Percentiles rank a stretch among this genome's conserved stretches.
phyloP scores from a whole-genome alignment of 2,113 vertebrate genomes.

The Poecilia latipinna region DNA sequence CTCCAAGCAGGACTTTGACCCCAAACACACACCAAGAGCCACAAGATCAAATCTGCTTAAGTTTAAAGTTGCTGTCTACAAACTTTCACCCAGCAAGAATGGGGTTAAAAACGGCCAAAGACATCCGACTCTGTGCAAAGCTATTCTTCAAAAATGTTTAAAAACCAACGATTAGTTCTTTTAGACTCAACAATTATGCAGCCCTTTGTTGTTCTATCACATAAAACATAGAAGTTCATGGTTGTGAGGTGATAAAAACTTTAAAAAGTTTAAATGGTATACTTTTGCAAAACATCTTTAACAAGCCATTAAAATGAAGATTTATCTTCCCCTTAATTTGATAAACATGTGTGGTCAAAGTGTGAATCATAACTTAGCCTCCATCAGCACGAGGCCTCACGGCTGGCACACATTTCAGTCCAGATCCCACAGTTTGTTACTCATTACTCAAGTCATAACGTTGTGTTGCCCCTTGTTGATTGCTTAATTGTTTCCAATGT shows the following conservation, averaged over 20 bases:
- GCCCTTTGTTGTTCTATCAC: not conserved
- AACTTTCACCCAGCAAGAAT: not conserved
- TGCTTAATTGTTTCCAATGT: not conserved
- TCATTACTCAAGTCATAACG: not conserved
- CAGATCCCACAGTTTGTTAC: constrained; percentile 1
- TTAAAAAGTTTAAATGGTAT: not conserved
- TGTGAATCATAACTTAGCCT: constrained; percentile 1
- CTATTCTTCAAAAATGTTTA: too few species aligned
- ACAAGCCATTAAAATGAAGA: not conserved
- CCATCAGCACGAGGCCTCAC: not conserved
- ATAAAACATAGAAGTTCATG: not conserved
- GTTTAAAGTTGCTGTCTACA: too few species aligned
- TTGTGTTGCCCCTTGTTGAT: not conserved
- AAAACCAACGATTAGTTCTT: too few species aligned
- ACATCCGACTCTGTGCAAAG: not conserved
- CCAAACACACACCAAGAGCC: not conserved
- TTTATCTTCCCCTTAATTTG: not conserved
- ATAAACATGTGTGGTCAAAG: not conserved
- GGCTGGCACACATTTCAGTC: not conserved
- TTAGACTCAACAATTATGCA: too few species aligned
- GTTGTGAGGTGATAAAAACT: not conserved
- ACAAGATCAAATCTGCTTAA: not conserved
- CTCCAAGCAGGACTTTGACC: not conserved
- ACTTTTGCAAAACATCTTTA: not conserved
- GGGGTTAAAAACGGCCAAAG: not conserved